phyloP scores from a whole-genome alignment of 2,113 vertebrate species.

The Talpa occidentalis region DNA sequence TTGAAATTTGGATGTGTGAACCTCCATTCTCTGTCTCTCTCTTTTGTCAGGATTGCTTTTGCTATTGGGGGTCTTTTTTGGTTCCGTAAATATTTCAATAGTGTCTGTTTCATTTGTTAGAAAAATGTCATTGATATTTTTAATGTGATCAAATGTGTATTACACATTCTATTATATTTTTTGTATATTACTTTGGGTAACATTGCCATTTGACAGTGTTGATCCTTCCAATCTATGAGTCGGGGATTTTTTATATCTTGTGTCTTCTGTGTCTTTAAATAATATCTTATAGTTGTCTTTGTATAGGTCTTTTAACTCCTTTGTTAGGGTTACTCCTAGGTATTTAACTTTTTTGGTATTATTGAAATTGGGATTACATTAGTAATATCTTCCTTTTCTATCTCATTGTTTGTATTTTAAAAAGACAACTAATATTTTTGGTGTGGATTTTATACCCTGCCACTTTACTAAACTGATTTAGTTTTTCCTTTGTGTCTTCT shows the following conservation, averaged over 20 bases:
- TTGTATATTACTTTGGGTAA: neutral
- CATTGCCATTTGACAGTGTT: neutral
- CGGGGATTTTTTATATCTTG: neutral
- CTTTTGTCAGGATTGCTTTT: neutral
- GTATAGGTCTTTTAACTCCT: too few species aligned
- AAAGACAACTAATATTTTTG: neutral
- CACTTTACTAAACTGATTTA: neutral
- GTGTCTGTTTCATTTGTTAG: neutral
- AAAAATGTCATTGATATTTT: neutral
- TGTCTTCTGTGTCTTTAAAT: neutral
- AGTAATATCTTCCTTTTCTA: neutral
- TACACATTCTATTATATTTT: neutral
- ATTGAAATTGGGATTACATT: neutral
- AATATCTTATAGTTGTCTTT: neutral
- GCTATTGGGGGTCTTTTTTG: neutral
- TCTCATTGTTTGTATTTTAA: too few species aligned
- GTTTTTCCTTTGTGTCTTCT: neutral
- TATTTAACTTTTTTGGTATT: neutral
- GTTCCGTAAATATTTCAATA: too few species aligned
- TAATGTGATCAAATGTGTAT: neutral
- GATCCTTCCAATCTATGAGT: too few species aligned
- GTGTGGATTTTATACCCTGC: too few species aligned
- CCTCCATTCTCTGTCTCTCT: neutral
- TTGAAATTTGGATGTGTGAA: neutral
- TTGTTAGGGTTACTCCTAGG: neutral